Conservation (phyloP, 2,797 vertebrate genomes). For the Perodicticus potto region DNA sequence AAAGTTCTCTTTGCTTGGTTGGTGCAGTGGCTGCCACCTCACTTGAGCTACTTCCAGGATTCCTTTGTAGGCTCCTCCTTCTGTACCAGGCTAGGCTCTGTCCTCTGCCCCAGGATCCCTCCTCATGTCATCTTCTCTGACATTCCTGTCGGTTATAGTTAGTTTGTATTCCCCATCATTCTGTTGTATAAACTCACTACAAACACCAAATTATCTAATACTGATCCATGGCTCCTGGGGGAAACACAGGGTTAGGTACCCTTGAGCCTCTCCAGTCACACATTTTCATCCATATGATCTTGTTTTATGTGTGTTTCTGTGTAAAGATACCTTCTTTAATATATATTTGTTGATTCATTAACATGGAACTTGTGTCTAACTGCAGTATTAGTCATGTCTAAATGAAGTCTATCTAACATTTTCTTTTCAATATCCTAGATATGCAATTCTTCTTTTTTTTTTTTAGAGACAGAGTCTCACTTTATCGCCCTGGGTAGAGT, state of each 20-base stretch:
- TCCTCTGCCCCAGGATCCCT: no score
- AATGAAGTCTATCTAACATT: neutral
- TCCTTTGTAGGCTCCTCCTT: neutral
- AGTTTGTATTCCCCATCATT: neutral
- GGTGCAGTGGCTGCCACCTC: neutral
- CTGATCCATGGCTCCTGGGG: neutral
- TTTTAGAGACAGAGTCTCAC: no score
- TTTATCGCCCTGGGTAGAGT: no score
- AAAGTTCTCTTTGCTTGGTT: neutral
- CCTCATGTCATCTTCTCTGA: neutral
- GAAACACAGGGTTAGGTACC: neutral
- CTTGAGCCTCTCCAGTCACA: neutral
- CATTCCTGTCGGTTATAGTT: neutral
- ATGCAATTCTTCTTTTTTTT: neutral
- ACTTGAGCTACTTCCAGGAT: neutral
- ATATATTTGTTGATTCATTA: neutral
- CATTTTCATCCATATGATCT: neutral
- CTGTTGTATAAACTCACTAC: neutral
- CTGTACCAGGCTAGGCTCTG: neutral
- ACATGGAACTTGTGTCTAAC: neutral
- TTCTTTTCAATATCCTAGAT: neutral
- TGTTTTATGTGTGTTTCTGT: neutral
- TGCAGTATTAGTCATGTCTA: neutral
- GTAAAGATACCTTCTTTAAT: neutral
- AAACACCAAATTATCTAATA: neutral